phyloP scores from a whole-genome alignment of 2,797 vertebrate species.

The Eulemur mongoz region DNA sequence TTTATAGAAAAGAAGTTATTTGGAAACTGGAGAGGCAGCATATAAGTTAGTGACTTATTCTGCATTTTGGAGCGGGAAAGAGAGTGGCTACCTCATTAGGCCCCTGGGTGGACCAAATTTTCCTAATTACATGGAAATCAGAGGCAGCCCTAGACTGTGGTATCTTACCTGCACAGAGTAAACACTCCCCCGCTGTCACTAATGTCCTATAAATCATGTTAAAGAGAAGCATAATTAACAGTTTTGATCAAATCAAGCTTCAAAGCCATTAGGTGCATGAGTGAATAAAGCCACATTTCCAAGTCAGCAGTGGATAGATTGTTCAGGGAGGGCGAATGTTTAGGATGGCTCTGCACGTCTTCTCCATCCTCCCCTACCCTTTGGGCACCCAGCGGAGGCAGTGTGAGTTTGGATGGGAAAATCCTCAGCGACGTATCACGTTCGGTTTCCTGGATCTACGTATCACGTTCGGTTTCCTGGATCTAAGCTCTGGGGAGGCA shows the following conservation, averaged over 20 bases:
- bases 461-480: not conserved
- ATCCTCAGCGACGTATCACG: not conserved
- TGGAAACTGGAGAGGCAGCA: not conserved
- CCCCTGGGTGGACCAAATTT: slow-evolving; percentile 69
- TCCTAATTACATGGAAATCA: slow-evolving; percentile 76
- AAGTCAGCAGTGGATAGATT: not conserved
- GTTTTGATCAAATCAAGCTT: slow-evolving; percentile 77
- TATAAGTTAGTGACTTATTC: slow-evolving; percentile 41
- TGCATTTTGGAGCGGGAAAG: slow-evolving; percentile 39
- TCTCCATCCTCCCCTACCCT: too few relatives aligned
- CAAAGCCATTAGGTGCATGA: slow-evolving; percentile 56
- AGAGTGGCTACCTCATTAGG: slow-evolving; percentile 62
- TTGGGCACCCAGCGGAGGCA: not conserved
- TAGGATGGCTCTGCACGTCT: not conserved
- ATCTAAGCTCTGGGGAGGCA: not conserved
- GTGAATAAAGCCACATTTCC: slow-evolving; percentile 51
- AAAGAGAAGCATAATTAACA: slow-evolving; percentile 79
- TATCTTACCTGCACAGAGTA: slow-evolving; percentile 70
- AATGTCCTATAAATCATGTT: slow-evolving; percentile 77
- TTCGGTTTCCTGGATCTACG: not conserved
- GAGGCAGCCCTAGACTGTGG: slow-evolving; percentile 35
- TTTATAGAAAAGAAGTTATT: slow-evolving; percentile 26
- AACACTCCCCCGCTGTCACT: slow-evolving; percentile 71
- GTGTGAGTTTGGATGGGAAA: slow-evolving; percentile 13
- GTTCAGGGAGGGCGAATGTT: not conserved